phyloP scores from a whole-genome alignment of 2,113 vertebrate species.

The Motacilla tschutschensis region DNA sequence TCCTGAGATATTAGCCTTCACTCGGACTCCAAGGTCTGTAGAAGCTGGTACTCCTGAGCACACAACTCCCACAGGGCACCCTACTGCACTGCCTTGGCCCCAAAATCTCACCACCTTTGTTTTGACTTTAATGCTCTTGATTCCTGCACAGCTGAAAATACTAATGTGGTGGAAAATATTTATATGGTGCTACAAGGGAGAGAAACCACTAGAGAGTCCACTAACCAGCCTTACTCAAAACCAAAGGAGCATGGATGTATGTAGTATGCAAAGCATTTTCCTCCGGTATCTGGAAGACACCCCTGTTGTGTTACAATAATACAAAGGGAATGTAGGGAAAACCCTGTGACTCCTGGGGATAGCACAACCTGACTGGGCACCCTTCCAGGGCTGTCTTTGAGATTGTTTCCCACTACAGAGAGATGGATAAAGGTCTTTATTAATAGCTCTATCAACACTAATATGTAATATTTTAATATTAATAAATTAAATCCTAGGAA shows the following conservation, averaged over 20 bases:
- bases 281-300: background rate
- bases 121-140: background rate
- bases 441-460: background rate
- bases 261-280: background rate
- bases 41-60: background rate
- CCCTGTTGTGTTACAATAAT: background rate
- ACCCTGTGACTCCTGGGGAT: background rate
- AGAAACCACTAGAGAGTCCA: background rate
- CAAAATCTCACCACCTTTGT: background rate
- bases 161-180: background rate
- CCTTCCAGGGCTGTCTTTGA: background rate
- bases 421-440: background rate
- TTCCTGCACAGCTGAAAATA: background rate
- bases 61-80: fast-evolving
- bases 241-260: background rate
- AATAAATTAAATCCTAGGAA: background rate
- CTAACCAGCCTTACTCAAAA: background rate
- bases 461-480: background rate
- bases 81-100: background rate
- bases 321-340: background rate
- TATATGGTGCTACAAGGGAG: background rate
- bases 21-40: fast-evolving
- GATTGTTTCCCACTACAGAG: background rate
- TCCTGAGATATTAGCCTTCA: background rate
- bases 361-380: background rate